Conservation (phyloP, 2,888 invertebrate species). For the Drosophila phalerata region DNA sequence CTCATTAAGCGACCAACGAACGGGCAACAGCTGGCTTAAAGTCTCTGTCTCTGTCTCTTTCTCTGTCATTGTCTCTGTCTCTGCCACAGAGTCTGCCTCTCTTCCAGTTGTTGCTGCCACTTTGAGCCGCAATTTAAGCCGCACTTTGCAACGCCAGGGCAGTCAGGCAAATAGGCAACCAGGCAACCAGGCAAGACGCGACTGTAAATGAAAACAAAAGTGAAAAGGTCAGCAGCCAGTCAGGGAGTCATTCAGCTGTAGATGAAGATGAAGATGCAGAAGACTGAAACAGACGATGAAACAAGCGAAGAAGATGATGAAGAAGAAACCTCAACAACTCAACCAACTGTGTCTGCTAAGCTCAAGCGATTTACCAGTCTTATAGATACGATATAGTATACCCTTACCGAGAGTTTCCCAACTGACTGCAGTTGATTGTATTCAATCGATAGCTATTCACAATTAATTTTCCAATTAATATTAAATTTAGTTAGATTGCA, state of each 20-base stretch:
- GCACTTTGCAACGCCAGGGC: conserved; percentile 28
- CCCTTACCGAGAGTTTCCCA: conserved; percentile 20
- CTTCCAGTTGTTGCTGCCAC: conserved; percentile 31
- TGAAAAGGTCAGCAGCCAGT: conserved; percentile 76
- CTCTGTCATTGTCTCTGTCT: not conserved
- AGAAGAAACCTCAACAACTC: conserved; percentile 54
- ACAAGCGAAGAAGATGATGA: conserved; percentile 33
- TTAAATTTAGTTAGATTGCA: too few species aligned
- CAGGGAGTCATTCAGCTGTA: conserved; percentile 45
- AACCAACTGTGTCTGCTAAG: conserved; percentile 73
- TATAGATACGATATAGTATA: conserved; percentile 31
- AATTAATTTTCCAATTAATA: too few species aligned
- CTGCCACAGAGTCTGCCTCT: not conserved
- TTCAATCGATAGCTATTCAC: too few species aligned
- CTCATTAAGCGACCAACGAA: conserved; percentile 73
- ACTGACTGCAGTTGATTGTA: not conserved
- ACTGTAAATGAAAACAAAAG: conserved; percentile 74
- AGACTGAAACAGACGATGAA: conserved; percentile 10
- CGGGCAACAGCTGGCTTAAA: conserved; percentile 47
- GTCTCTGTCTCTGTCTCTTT: not conserved
- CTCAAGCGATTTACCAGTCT: conserved; percentile 55
- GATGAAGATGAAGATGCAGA: conserved; percentile 4
- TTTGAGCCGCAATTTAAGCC: conserved; percentile 32
- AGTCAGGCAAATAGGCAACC: conserved; percentile 46
- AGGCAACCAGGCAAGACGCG: conserved; percentile 49